phyloP scores from a whole-genome alignment of 1,140 invertebrate genomes.

The Gryllus bimaculatus region DNA sequence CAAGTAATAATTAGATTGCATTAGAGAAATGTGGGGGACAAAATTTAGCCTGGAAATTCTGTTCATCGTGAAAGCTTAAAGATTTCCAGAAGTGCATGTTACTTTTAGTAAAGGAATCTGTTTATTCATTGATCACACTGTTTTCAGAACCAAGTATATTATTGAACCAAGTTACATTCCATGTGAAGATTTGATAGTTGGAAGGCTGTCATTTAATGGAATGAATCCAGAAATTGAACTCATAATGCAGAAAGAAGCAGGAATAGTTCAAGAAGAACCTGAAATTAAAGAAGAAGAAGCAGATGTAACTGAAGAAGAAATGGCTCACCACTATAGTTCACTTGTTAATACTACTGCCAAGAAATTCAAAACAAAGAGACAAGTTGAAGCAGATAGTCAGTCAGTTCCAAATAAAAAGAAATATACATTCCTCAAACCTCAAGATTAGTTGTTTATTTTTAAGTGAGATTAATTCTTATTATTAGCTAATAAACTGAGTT shows the following conservation, averaged over 20 bases:
- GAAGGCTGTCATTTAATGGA: constrained; percentile 74
- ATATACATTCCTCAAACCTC: constrained; percentile 10
- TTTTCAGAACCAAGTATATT: constrained; percentile 53
- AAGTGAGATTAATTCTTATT: too few species aligned
- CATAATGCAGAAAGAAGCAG: constrained; percentile 46
- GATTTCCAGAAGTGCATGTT: too few species aligned
- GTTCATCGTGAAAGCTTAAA: too few species aligned
- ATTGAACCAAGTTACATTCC: constrained; percentile 65
- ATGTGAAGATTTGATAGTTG: constrained; percentile 66
- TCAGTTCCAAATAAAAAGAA: not conserved
- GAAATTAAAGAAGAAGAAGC: constrained; percentile 38
- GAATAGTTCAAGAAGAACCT: constrained; percentile 26
- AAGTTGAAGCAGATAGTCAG: not conserved
- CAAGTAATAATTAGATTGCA: too few species aligned
- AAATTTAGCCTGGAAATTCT: too few species aligned
- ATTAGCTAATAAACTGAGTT: too few species aligned
- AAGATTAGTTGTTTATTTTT: not conserved
- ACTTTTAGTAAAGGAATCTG: too few species aligned
- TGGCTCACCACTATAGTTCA: constrained; percentile 14
- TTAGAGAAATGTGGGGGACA: too few species aligned
- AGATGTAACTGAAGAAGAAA: constrained; percentile 39
- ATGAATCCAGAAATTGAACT: constrained; percentile 83
- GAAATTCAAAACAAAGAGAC: constrained; percentile 15
- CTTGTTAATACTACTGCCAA: constrained; percentile 6
- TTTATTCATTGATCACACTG: too few species aligned